Evolutionary conservation across 2,113 vertebrate genomes (phyloP).

Genomic region (Erpornis zantholeuca): DNA sequence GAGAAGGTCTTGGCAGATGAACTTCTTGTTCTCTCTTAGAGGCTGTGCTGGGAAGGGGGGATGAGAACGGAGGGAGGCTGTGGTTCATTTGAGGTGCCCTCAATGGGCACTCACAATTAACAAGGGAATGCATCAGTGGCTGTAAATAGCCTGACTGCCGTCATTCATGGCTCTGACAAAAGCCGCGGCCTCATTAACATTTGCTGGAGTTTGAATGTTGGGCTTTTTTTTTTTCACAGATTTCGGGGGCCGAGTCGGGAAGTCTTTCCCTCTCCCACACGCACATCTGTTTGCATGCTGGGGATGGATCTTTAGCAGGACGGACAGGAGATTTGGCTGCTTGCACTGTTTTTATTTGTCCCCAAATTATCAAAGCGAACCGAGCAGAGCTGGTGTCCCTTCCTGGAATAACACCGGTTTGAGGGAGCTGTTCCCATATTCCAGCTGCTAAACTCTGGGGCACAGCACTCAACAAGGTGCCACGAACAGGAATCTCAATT

Average conservation of each 20-base stretch:
- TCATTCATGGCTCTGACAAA: conserved; percentile 64
- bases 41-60: not conserved
- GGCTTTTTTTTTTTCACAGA: not conserved
- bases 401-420: not conserved
- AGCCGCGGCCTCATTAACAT: not conserved
- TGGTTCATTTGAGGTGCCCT: conserved; percentile 51
- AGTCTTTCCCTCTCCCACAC: conserved; percentile 1
- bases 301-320: not conserved
- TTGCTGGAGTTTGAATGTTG: not conserved
- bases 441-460: not conserved
- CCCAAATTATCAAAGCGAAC: not conserved
- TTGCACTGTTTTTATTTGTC: not conserved
- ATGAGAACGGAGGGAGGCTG: conserved; percentile 25
- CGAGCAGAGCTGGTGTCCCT: not conserved
- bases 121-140: conserved; percentile 48
- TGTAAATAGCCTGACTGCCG: conserved; percentile 52
- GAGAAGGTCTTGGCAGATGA: conserved; percentile 21
- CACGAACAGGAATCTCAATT: not conserved
- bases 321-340: not conserved
- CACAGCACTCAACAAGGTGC: not conserved
- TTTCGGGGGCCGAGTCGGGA: conserved; percentile 2
- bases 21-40: conserved; percentile 19
- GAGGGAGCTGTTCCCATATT: not conserved
- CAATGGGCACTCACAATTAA: conserved; percentile 48
- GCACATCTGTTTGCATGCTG: not conserved